Evolutionary conservation across 1,140 invertebrate genomes (phyloP), one percentile per base, ranked within the genome.

Genomic region (Drosophila erecta): DNA sequence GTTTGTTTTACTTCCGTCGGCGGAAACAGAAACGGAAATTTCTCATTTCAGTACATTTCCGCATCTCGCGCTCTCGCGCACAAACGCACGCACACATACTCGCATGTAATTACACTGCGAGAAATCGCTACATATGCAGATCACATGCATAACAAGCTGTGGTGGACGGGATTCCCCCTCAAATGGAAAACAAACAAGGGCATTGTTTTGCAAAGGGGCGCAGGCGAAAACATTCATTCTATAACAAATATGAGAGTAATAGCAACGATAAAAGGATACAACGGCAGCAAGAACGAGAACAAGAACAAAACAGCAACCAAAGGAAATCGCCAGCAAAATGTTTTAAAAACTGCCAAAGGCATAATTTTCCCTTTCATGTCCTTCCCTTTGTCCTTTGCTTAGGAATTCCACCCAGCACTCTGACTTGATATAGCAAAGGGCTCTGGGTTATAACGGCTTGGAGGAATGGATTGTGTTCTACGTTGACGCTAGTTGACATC

Each of bases 1-100:
- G 84, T 89, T 87, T 87, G 83, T 87, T 87, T 87, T 89, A 87
- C 76, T 87, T 87, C 83, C 83, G 83, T 83, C 79, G 76, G 56
- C 83, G 83, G 83, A 87, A 87, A 79, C 83, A 87, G 83, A 89
- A 87, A 72, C 83, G 83, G 83, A 87, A 87, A 87, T 87, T 87
- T 87, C 83, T 87, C 83, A 89, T 87, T 87, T 89, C 84, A 79
- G 79, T 87, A 87, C 83, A 87, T 87, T 87, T 87, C 83, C 83
- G 83, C 64, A 30, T 61, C 60, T 76, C 84, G 62, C 70, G 49
- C 74, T 51, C 51, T 46, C 53, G 55, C 38, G 40, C 65, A 57
- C 53, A 51, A 24, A 30, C 44, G 33, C 17, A 38, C 37, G 14
- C 11, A 38, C 37, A 38, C 37, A 38, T 14, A 38, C 17, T 17